Percentiles rank a stretch among this genome's conserved stretches.
phyloP scores from a whole-genome alignment of 1,140 invertebrate species.

The Aphis craccivora region DNA sequence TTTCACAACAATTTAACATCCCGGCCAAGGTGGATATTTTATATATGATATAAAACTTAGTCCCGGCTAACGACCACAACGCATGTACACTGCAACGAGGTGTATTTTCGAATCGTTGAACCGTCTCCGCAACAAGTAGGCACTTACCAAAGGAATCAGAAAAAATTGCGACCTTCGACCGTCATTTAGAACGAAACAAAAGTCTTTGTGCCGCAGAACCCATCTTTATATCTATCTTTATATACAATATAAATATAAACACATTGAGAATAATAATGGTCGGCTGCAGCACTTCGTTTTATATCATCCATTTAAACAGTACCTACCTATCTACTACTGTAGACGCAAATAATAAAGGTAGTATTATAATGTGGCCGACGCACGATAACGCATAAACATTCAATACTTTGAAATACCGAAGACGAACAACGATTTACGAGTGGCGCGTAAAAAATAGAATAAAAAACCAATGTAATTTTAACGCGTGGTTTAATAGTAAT shows the following conservation, averaged over 20 bases:
- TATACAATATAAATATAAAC: background rate
- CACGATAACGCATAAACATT: background rate
- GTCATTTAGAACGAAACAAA: background rate
- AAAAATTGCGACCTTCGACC: conserved; percentile 8
- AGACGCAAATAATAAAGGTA: background rate
- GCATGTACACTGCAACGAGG: background rate
- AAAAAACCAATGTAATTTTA: background rate
- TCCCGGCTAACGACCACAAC: background rate
- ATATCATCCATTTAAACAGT: background rate
- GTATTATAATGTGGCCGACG: background rate
- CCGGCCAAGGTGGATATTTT: background rate
- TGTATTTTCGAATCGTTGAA: background rate
- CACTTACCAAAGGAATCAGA: background rate
- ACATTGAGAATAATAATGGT: background rate
- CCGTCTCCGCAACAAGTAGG: background rate
- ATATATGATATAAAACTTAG: background rate
- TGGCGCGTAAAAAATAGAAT: background rate
- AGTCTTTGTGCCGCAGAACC: conserved; percentile 15
- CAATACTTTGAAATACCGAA: background rate
- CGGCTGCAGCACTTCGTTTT: background rate
- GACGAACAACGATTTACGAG: conserved; percentile 33
- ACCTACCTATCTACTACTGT: background rate
- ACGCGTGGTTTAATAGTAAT: background rate
- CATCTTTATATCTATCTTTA: too few relatives aligned
- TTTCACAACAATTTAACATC: background rate